Evolutionary conservation across 2,113 vertebrate genomes (phyloP), one percentile per base, ranked within the genome.

Genomic region (Prinia subflava): DNA sequence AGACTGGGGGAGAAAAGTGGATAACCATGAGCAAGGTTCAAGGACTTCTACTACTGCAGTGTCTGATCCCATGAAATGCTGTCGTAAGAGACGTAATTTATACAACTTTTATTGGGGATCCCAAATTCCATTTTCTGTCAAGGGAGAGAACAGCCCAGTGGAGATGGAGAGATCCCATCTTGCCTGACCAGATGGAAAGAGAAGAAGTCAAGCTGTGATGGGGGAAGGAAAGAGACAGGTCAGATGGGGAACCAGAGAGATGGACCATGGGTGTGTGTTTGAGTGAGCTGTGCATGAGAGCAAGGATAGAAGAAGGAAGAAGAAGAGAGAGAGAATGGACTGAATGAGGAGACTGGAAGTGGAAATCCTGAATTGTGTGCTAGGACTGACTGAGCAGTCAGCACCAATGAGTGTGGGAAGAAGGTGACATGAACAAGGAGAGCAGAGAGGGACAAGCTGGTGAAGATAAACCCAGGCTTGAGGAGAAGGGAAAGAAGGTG

Each of bases 11-110:
- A 95, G 94, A 87, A 75, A 89, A 85, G 53, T 25, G 27, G 55
- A 44, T 41, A 89, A 86, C 77, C 85, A 91, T 88, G 80, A 93
- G 20, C 49, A 90, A 70, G 64, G 65, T 92, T 95, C 86, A 92
- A 92, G 86, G 90, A 68, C 73, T 83, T 95, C n/a, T 78, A 12
- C 60, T 71, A 25, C 52, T 53, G 49, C 8, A 6, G 33, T 10
- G 31, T 41, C 46, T 76, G 56, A 75, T 84, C 64, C 50, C 49
- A 73, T 57, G 68, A 88, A 78, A 65, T 27, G 39, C 33, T 78
- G 23, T 27, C 1, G 0, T 19, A 78, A 87, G 64, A n/a, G 64
- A 19, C 39, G 19, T 28, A n/a, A 5, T 65, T 83, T 15, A 18
- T 44, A 11, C 22, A 49, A 30, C 5, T 68, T 84, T 81, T 35